A percentile compares a stretch with the other conserved stretches of the same genome.
These are phyloP conservation scores for Oedothorax gibbosus DNA, from an alignment of 1,140 invertebrate genomes.

Conservation along the genomic window DNA sequence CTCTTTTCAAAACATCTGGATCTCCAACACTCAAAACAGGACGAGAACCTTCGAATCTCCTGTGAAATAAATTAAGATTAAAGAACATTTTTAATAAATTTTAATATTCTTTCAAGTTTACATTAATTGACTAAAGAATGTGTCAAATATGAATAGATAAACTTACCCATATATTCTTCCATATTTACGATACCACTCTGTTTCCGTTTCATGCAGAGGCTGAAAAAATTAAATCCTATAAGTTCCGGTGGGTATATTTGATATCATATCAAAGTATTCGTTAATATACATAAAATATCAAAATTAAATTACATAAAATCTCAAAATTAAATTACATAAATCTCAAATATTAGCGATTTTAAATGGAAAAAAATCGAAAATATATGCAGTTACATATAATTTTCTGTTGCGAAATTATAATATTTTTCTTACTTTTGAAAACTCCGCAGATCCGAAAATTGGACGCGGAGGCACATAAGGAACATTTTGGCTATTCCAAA, in stretches of 20 bases:
- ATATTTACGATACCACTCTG: background rate
- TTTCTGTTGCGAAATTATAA: background rate
- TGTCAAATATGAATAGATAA: background rate
- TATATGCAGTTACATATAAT: too few relatives aligned
- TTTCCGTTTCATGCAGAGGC: constrained; percentile 30
- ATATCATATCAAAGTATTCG: too few relatives aligned
- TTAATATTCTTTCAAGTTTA: background rate
- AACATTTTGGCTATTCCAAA: constrained; percentile 25
- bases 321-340: too few relatives aligned
- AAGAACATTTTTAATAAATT: background rate
- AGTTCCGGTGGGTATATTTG: too few relatives aligned
- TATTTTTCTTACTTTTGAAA: constrained; percentile 11
- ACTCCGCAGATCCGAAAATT: background rate
- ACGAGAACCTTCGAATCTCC: constrained; percentile 27
- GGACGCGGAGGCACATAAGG: background rate
- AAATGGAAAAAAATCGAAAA: too few relatives aligned
- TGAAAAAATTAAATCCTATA: background rate
- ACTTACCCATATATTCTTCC: constrained; percentile 53
- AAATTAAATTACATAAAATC: too few relatives aligned
- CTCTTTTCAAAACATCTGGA: constrained; percentile 44
- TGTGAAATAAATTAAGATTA: constrained; percentile 12
- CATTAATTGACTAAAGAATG: background rate
- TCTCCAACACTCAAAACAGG: constrained; percentile 56
- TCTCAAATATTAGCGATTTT: too few relatives aligned
- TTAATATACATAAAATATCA: too few relatives aligned